phyloP scores from a whole-genome alignment of 2,113 vertebrate species.

The Agelaius phoeniceus region DNA sequence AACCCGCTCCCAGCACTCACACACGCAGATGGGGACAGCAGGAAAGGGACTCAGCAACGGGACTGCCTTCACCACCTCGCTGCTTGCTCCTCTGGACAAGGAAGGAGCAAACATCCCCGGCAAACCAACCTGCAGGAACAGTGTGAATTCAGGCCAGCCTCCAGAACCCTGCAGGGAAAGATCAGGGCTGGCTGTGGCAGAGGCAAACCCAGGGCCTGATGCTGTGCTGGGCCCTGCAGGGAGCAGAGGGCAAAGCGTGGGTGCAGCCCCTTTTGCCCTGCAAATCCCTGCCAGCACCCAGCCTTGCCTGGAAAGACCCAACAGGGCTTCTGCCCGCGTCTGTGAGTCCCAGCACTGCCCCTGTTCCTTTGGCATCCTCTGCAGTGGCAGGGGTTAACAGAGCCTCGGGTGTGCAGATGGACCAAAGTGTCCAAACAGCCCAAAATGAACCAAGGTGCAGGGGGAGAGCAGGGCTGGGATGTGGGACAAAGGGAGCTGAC shows the following conservation, averaged over 20 bases:
- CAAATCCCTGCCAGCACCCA: background rate
- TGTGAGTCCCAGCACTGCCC: background rate
- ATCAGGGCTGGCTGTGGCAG: fast-evolving
- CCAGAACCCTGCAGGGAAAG: background rate
- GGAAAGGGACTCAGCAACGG: background rate
- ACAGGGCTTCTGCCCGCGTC: fast-evolving
- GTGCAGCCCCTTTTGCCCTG: background rate
- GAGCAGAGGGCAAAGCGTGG: background rate
- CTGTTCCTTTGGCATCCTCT: fast-evolving
- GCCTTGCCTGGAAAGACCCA: background rate
- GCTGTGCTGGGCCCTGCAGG: background rate
- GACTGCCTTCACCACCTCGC: background rate
- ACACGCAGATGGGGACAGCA: background rate
- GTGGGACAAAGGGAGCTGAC: background rate
- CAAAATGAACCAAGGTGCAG: background rate
- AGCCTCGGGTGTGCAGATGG: fast-evolving
- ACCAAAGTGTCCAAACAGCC: background rate
- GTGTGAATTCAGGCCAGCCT: background rate
- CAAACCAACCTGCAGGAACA: background rate
- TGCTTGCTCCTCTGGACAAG: fast-evolving
- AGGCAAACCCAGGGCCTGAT: fast-evolving
- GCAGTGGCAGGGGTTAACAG: fast-evolving
- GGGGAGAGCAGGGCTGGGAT: background rate
- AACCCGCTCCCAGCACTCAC: background rate
- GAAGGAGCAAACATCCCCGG: fast-evolving